Evolutionary conservation across 2,888 invertebrate species (phyloP).

Genomic region (Lycia hirtaria): DNA sequence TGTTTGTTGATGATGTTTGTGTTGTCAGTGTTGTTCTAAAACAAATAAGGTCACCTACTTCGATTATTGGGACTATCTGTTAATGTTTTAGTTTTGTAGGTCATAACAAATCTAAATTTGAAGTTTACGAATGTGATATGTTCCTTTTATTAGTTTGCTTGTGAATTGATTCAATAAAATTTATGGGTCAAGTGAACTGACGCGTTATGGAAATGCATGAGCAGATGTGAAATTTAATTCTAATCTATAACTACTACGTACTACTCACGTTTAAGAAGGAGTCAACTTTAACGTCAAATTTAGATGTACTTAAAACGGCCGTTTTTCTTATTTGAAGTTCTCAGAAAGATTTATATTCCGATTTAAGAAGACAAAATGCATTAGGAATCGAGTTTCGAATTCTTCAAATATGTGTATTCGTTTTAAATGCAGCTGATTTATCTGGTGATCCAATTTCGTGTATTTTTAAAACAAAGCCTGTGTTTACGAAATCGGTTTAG

Average conservation of each 20-base stretch:
- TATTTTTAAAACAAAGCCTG: slow-evolving; percentile 33
- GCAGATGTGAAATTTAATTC: neutral
- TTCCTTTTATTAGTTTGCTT: slow-evolving; percentile 6
- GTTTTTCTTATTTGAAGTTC: neutral
- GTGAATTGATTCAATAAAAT: neutral
- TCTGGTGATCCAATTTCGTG: slow-evolving; percentile 25
- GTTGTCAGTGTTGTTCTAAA: slow-evolving; percentile 21
- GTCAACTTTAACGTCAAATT: neutral
- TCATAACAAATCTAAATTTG: neutral
- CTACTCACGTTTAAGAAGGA: neutral
- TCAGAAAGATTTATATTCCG: slow-evolving; percentile 1
- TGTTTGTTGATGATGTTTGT: slow-evolving; percentile 5
- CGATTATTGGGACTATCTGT: slow-evolving; percentile 15
- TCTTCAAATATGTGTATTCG: slow-evolving; percentile 15
- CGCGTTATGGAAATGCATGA: neutral
- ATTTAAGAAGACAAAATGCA: slow-evolving; percentile 1
- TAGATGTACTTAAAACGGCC: neutral
- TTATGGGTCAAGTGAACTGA: neutral
- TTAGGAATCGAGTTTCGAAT: slow-evolving; percentile 10
- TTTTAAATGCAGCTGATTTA: slow-evolving; percentile 14
- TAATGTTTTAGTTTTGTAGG: slow-evolving; percentile 3
- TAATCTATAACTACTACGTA: too few relatives aligned
- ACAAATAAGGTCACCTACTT: slow-evolving; percentile 35
- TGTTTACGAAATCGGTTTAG: slow-evolving; percentile 58
- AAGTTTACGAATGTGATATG: neutral